phyloP scores from a whole-genome alignment of 2,113 vertebrate genomes.

The Daubentonia madagascariensis region DNA sequence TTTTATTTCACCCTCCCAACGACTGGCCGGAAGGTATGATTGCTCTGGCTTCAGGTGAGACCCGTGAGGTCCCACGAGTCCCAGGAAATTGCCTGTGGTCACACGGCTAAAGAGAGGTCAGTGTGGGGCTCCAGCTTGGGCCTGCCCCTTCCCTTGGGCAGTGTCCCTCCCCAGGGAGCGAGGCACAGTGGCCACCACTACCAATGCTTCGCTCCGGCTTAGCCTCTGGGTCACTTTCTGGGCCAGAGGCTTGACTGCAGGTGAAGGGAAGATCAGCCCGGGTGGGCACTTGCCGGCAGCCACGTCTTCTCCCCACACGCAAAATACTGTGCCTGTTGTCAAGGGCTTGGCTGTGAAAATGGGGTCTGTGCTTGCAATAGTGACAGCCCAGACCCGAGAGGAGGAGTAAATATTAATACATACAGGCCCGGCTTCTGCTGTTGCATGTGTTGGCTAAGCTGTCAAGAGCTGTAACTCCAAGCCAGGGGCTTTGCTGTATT shows the following conservation, averaged over 20 bases:
- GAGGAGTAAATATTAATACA: background rate
- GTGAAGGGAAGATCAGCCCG: background rate
- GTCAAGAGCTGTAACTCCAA: background rate
- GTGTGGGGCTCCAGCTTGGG: background rate
- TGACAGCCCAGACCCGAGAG: fast-evolving
- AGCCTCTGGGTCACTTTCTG: background rate
- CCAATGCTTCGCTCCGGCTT: too few species aligned
- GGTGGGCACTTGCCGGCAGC: fast-evolving
- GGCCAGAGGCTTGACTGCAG: too few species aligned
- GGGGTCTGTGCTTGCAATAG: background rate
- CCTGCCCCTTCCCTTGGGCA: fast-evolving
- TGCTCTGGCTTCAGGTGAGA: background rate
- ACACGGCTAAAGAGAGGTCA: background rate
- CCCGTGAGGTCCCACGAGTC: background rate
- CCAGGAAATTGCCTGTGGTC: background rate
- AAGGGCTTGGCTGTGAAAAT: background rate
- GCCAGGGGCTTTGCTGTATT: background rate
- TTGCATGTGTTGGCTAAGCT: fast-evolving
- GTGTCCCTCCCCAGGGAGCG: background rate
- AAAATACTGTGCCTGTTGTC: background rate
- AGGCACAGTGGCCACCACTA: fast-evolving
- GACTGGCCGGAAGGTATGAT: background rate
- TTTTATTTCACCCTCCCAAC: background rate
- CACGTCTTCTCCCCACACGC: background rate
- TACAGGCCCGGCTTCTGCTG: background rate